Evolutionary conservation across 2,797 vertebrate species (phyloP).

Genomic region (Rhynchonycteris naso): DNA sequence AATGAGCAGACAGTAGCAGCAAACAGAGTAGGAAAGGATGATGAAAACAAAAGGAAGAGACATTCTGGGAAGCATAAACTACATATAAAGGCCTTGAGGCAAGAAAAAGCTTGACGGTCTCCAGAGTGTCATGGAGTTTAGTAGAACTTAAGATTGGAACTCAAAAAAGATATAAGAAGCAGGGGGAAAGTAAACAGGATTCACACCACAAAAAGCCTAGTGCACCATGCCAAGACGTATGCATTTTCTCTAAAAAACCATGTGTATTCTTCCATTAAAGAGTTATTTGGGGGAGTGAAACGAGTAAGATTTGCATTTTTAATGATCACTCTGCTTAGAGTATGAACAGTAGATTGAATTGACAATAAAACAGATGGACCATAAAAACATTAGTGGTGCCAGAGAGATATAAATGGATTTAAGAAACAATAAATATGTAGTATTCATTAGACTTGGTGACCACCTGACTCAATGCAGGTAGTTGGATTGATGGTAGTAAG

Average conservation of each 20-base stretch:
- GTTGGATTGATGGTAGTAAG: neutral
- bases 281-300: constrained; percentile 7
- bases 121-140: neutral
- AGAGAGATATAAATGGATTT: neutral
- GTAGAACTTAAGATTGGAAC: neutral
- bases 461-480: neutral
- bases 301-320: constrained; percentile 62
- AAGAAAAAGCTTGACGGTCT: neutral
- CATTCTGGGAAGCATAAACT: neutral
- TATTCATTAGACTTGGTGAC: neutral
- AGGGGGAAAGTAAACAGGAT: neutral
- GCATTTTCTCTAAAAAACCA: neutral
- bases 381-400: neutral
- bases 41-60: neutral
- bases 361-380: neutral
- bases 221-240: neutral
- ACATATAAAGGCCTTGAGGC: neutral
- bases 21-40: neutral
- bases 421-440: neutral
- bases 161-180: neutral
- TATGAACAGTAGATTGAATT: neutral
- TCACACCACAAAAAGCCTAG: neutral
- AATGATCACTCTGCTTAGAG: constrained; percentile 15
- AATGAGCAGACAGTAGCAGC: neutral
- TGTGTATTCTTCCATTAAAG: neutral